phyloP scores from a whole-genome alignment of 1,140 invertebrate species.

The Listronotus bonariensis region DNA sequence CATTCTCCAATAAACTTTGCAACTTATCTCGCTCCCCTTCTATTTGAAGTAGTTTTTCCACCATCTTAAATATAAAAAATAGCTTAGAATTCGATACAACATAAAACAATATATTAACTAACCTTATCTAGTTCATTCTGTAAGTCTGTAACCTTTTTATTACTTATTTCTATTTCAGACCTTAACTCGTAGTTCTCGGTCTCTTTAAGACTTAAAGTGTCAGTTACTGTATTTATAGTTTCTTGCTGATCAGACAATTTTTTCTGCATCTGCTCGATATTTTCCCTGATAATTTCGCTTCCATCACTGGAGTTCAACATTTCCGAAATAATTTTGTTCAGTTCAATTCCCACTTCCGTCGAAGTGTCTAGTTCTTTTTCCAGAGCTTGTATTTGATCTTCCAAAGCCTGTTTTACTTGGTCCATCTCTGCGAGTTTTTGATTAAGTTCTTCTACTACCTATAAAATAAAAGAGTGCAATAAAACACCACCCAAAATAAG shows the following conservation, averaged over 20 bases:
- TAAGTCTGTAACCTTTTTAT: constrained; percentile 56
- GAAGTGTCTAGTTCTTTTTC: constrained; percentile 69
- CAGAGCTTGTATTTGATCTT: constrained; percentile 62
- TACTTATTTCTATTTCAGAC: constrained; percentile 57
- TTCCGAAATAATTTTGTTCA: constrained; percentile 69
- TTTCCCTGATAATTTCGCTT: constrained; percentile 64
- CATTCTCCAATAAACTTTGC: constrained; percentile 51
- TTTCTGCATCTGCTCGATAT: constrained; percentile 65
- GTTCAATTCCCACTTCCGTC: constrained; percentile 67
- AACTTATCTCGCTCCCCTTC: constrained; percentile 53
- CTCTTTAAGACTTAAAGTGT: constrained; percentile 58
- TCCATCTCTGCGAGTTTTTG: constrained; percentile 60
- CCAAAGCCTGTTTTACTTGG: constrained; percentile 55
- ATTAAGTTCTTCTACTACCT: constrained; percentile 63
- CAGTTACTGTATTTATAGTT: constrained; percentile 59
- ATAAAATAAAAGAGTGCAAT: neutral
- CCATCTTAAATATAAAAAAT: constrained; percentile 32
- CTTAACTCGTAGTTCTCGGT: constrained; percentile 61
- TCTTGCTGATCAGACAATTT: constrained; percentile 66
- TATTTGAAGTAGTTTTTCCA: constrained; percentile 51
- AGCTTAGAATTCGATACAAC: neutral
- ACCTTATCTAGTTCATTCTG: constrained; percentile 56
- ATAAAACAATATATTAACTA: constrained; percentile 4
- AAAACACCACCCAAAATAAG: too few species aligned
- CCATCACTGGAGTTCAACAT: constrained; percentile 63